These are phyloP conservation scores for Nanorana parkeri DNA, from an alignment of 2,113 vertebrate species.

Conservation along the genomic window DNA sequence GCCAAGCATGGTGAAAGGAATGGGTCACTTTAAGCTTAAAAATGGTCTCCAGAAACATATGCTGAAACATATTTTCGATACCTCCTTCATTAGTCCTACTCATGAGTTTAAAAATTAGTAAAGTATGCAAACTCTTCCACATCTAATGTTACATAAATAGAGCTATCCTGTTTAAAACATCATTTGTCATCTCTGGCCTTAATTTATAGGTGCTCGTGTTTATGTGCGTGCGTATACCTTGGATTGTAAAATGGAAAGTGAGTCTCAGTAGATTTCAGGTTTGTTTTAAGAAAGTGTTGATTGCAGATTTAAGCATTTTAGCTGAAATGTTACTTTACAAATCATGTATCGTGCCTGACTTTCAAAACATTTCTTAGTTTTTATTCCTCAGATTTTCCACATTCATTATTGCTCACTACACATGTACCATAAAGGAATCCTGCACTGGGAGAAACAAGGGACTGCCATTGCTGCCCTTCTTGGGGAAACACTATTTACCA, in stretches of 20 bases:
- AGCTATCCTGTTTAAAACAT: slow-evolving; percentile 36
- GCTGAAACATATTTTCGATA: neutral
- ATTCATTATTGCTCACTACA: neutral
- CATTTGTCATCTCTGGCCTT: slow-evolving; percentile 36
- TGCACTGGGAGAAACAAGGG: no score
- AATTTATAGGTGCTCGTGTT: slow-evolving; percentile 33
- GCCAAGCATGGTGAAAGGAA: no score
- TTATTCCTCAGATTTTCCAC: neutral
- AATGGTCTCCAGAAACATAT: no score
- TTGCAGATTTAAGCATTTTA: slow-evolving; percentile 24
- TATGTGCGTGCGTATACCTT: slow-evolving; percentile 43
- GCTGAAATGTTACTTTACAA: slow-evolving; percentile 12
- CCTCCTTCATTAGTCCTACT: neutral
- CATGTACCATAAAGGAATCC: neutral
- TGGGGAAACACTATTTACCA: no score
- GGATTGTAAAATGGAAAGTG: slow-evolving; percentile 14
- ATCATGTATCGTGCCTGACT: slow-evolving; percentile 19
- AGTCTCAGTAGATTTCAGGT: neutral
- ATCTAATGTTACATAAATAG: slow-evolving; percentile 49
- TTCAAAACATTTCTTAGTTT: neutral
- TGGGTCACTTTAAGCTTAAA: no score
- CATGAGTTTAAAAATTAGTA: neutral
- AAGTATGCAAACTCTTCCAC: slow-evolving; percentile 2
- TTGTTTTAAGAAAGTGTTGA: slow-evolving; percentile 48
- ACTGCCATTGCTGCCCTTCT: no score